Base-by-base conservation (phyloP, 1,140 invertebrate species). In the Chymomyza costata region DNA sequence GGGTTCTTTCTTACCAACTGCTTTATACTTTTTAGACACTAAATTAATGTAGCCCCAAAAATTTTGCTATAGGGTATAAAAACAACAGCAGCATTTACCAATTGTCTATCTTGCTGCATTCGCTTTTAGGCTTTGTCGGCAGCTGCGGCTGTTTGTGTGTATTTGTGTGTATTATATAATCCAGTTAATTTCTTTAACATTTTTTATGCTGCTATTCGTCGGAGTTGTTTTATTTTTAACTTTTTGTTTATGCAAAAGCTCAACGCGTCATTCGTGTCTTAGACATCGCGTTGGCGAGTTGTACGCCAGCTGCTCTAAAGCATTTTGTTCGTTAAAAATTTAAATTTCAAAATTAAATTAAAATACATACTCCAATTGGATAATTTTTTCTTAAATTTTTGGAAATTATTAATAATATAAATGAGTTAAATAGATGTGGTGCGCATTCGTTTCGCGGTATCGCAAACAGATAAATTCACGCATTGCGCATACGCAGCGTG, bases 181-280 rank as follows among this genome's bases (percentile, higher is more conserved):
- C 73, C 73, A 80, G 73, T 80, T 80, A 80, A 80, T 80, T 80
- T 80, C 73, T 80, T 80, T 80, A 65, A 80, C 60, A 73, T 73
- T 68, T 81, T 71, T 66, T 52, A 38, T 49, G n/a, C n/a, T n/a
- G n/a, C n/a, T n/a, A n/a, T n/a, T n/a, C n/a, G n/a, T n/a, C n/a
- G n/a, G n/a, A n/a, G n/a, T n/a, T n/a, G n/a, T 63, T 61, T 49
- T 63, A 16, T 46, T 47, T 18, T 25, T 55, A 56, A 61, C 45
- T 52, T 63, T 63, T 63, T 37, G 71, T 64, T 65, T 57, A 41
- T 21, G 41, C 37, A 41, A 48, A 50, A 40, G 25, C 14, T 61
- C 53, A 21, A 44, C 47, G 43, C 55, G 37, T 70, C 73, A 80
- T 80, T 80, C 74, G 73, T 73, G 61, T 55, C 51, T 80, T 57